Evolutionary conservation across 2,888 invertebrate species (phyloP).

Genomic region (Pelosia muscerda): DNA sequence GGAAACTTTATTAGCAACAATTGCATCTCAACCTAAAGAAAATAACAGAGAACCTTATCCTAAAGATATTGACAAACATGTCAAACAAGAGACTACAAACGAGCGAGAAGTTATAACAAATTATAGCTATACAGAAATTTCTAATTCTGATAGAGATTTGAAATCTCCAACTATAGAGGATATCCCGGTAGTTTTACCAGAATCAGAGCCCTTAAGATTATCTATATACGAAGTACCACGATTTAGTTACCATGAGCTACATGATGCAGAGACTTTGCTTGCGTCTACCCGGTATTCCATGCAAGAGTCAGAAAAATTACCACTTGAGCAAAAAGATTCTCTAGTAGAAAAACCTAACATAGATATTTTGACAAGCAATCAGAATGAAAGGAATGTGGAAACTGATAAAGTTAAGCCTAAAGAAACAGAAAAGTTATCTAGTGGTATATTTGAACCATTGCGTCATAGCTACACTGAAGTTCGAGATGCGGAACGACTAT

Average conservation of each 20-base stretch:
- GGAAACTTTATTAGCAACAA: constrained; percentile 55
- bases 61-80: constrained; percentile 16
- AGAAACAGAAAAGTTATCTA: constrained; percentile 3
- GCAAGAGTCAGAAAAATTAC: constrained; percentile 18
- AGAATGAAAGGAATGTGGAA: neutral
- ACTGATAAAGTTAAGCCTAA: constrained; percentile 5
- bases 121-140: constrained; percentile 19
- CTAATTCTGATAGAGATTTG: constrained; percentile 23
- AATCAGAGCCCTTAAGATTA: constrained; percentile 24
- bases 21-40: constrained; percentile 45
- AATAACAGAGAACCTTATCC: constrained; percentile 38
- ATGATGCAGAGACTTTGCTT: constrained; percentile 64
- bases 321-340: constrained; percentile 6
- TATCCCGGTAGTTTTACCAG: constrained; percentile 17
- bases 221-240: constrained; percentile 58
- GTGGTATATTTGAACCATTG: constrained; percentile 46
- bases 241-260: constrained; percentile 64
- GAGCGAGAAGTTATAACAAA: constrained; percentile 9
- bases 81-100: constrained; percentile 7
- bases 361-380: neutral
- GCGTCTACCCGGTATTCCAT: constrained; percentile 38
- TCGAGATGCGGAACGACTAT: constrained; percentile 59
- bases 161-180: constrained; percentile 12
- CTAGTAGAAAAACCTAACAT: neutral
- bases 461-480: constrained; percentile 63